Evolutionary conservation across 2,113 vertebrate species (phyloP).

Genomic region (Clinocottus analis): DNA sequence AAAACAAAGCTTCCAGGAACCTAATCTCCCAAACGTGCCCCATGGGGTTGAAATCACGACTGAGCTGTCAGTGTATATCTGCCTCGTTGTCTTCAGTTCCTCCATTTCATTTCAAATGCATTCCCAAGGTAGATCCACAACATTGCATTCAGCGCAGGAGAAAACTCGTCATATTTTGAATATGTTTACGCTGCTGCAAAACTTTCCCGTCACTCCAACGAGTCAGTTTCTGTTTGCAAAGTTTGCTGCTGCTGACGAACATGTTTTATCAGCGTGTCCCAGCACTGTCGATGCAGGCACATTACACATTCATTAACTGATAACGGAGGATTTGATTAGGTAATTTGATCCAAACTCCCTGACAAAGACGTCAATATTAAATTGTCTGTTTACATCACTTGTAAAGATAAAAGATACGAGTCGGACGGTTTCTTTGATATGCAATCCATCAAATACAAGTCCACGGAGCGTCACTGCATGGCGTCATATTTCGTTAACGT

Average conservation of each 20-base stretch:
- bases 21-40: conserved; percentile 23
- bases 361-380: conserved; percentile 43
- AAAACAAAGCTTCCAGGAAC: conserved; percentile 20
- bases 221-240: conserved; percentile 31
- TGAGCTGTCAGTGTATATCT: conserved; percentile 51
- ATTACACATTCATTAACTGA: conserved; percentile 78
- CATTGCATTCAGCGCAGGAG: conserved; percentile 20
- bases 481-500: neutral
- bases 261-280: conserved; percentile 44
- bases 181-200: conserved; percentile 37
- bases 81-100: conserved; percentile 31
- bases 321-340: conserved; percentile 52
- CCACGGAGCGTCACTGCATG: conserved; percentile 26
- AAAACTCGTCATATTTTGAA: conserved; percentile 24
- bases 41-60: conserved; percentile 43
- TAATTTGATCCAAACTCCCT: conserved; percentile 50
- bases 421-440: conserved; percentile 35
- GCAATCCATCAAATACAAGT: conserved; percentile 20
- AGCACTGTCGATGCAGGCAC: conserved; percentile 67
- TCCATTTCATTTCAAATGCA: conserved; percentile 34
- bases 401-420: conserved; percentile 6
- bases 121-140: conserved; percentile 27
- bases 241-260: conserved; percentile 37
- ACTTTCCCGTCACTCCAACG: conserved; percentile 12
- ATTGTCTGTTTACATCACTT: conserved; percentile 18